Percentiles rank a stretch among this genome's conserved stretches.
Evolutionary conservation across 2,888 invertebrate species (phyloP).

Genomic region (Tipula unca): DNA sequence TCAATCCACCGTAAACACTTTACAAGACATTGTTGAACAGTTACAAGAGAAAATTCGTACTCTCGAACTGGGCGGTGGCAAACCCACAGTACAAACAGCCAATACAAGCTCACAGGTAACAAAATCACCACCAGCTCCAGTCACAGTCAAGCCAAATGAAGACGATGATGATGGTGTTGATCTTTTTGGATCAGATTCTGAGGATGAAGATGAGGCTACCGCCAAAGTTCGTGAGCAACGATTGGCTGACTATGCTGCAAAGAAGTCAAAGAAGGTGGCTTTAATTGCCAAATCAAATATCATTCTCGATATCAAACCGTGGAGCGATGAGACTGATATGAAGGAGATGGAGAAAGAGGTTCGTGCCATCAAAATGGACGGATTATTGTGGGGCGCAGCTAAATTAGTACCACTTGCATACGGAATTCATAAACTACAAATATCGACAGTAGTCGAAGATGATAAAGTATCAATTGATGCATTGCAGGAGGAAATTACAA

Average conservation of each 20-base stretch:
- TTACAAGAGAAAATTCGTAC: background rate
- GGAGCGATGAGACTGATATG: conserved; percentile 90
- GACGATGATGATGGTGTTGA: conserved; percentile 71
- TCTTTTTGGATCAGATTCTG: conserved; percentile 70
- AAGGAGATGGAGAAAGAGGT: conserved; percentile 71
- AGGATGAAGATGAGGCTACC: conserved; percentile 61
- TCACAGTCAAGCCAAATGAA: conserved; percentile 30
- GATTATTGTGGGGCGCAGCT: conserved; percentile 89
- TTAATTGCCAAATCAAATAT: conserved; percentile 92
- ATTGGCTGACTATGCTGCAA: conserved; percentile 79
- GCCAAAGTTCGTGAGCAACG: conserved; percentile 75
- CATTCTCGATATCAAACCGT: conserved; percentile 88
- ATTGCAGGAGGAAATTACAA: conserved; percentile 79
- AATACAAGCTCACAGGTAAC: conserved; percentile 22
- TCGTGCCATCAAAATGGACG: conserved; percentile 68
- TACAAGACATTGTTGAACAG: background rate
- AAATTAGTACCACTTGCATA: conserved; percentile 86
- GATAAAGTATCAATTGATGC: conserved; percentile 89
- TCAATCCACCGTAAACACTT: conserved; percentile 29
- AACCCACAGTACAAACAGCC: conserved; percentile 24
- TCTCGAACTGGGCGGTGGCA: conserved; percentile 36
- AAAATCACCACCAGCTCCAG: conserved; percentile 28
- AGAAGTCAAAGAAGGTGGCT: conserved; percentile 84
- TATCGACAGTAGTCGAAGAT: conserved; percentile 88
- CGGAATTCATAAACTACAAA: conserved; percentile 87